phyloP scores from a whole-genome alignment of 2,113 vertebrate genomes.

The Elgaria multicarinata region DNA sequence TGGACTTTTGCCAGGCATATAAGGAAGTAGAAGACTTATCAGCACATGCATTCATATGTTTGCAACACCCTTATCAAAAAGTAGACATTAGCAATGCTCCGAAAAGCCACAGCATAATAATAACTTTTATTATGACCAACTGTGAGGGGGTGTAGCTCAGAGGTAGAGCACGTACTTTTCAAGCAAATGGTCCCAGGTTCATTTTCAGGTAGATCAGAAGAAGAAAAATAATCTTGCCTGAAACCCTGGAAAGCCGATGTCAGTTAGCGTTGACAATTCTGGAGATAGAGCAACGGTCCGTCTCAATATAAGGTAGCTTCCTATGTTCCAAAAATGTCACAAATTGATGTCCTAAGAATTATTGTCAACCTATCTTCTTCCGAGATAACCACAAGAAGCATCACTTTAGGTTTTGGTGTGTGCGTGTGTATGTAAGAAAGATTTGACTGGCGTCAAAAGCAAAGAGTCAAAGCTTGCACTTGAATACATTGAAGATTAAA shows the following conservation, averaged over 20 bases:
- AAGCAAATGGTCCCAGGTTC: too few relatives aligned
- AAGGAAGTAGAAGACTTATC: background rate
- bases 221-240: too few relatives aligned
- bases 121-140: background rate
- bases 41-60: slow-evolving; percentile 8
- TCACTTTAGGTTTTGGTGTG: background rate
- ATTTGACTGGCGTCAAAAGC: background rate
- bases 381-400: background rate
- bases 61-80: background rate
- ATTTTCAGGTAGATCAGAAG: too few relatives aligned
- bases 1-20: background rate
- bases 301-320: too few relatives aligned
- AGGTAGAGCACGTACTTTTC: too few relatives aligned
- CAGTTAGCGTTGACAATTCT: too few relatives aligned
- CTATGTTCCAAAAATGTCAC: background rate
- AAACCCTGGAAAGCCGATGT: too few relatives aligned
- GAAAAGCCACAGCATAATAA: background rate
- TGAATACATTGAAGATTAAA: background rate
- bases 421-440: too few relatives aligned
- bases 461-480: background rate
- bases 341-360: background rate
- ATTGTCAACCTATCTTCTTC: background rate
- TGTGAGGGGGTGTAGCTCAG: too few relatives aligned
- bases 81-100: background rate
- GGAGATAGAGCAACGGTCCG: too few relatives aligned